Evolutionary conservation across 2,888 invertebrate species (phyloP).

Genomic region (Torymus texanus): DNA sequence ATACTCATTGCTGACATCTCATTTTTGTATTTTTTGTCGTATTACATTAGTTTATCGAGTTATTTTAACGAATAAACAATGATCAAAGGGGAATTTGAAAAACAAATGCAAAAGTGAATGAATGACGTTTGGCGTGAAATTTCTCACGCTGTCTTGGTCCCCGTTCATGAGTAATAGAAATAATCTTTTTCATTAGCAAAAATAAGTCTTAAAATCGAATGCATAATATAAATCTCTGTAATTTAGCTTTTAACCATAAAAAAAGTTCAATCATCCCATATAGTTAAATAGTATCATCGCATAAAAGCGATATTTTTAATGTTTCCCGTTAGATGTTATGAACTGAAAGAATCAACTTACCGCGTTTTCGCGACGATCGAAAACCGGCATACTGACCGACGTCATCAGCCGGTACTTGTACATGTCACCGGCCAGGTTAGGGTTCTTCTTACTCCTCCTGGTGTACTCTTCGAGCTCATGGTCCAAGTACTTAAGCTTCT

Average conservation of each 20-base stretch:
- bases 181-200: too few species aligned
- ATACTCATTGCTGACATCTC: constrained; percentile 18
- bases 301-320: too few species aligned
- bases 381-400: constrained; percentile 94
- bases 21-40: constrained; percentile 10
- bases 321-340: too few species aligned
- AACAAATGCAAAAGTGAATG: too few species aligned
- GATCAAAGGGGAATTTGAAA: neutral
- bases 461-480: constrained; percentile 81
- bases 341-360: constrained; percentile 77
- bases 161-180: too few species aligned
- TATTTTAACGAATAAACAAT: neutral
- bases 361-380: constrained; percentile 90
- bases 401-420: constrained; percentile 87
- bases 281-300: too few species aligned
- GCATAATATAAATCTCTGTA: too few species aligned
- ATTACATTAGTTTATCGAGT: neutral
- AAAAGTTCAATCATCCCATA: too few species aligned
- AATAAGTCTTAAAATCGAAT: too few species aligned
- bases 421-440: constrained; percentile 44
- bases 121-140: too few species aligned
- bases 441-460: constrained; percentile 76
- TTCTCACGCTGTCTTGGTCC: too few species aligned
- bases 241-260: too few species aligned
- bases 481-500: constrained; percentile 79